These are phyloP conservation scores for Rhynchopsitta pachyrhyncha DNA, from an alignment of 2,113 vertebrate species.

Conservation along the genomic window DNA sequence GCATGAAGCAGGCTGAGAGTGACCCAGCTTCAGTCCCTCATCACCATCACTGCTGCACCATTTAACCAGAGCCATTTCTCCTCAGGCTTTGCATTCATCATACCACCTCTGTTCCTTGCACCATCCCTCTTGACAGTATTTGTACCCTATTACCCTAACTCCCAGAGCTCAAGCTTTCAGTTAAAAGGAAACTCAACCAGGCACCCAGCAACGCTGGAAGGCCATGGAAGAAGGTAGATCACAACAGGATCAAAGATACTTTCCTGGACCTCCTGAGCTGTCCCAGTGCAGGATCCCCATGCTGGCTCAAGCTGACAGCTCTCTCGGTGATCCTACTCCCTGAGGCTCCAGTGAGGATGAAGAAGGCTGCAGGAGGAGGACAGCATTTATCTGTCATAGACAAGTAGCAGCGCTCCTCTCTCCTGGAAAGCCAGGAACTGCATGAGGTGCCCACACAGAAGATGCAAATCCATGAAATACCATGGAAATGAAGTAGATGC, in stretches of 20 bases:
- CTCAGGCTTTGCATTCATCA: not conserved
- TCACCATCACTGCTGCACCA: not conserved
- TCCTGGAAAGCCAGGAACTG: not conserved
- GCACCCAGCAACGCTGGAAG: not conserved
- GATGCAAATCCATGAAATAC: not conserved
- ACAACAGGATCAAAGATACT: not conserved
- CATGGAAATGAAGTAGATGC: not conserved
- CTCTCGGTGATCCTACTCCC: accelerated
- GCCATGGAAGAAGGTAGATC: not conserved
- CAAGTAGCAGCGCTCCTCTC: not conserved
- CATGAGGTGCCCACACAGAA: not conserved
- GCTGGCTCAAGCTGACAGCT: not conserved
- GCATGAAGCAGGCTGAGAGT: not conserved
- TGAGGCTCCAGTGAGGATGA: not conserved
- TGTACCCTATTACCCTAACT: not conserved
- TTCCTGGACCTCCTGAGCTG: not conserved
- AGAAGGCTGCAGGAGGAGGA: not conserved
- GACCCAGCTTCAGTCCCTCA: not conserved
- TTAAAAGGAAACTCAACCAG: not conserved
- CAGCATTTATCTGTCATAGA: not conserved
- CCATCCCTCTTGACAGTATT: not conserved
- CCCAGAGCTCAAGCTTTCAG: not conserved
- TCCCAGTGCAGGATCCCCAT: not conserved
- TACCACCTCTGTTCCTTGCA: not conserved
- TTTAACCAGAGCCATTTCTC: not conserved